Conservation (phyloP, 1,140 invertebrate genomes). For the Hesperophylax magnus region DNA sequence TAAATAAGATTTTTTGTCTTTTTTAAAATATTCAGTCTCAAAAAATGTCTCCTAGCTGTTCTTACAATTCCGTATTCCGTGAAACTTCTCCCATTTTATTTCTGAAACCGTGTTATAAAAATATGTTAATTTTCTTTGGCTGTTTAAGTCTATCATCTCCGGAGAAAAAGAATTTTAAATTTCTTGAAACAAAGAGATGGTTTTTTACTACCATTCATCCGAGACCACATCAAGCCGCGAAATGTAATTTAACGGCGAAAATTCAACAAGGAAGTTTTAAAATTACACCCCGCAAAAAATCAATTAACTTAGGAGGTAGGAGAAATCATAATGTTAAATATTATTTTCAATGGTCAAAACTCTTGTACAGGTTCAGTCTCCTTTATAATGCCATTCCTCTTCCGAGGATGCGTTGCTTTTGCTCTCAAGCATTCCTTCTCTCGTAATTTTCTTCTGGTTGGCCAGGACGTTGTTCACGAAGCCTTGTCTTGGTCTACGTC, state of each 20-base stretch:
- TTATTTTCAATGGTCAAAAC: too few species aligned
- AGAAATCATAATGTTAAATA: too few species aligned
- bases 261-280: not conserved
- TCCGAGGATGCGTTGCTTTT: too few species aligned
- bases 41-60: not conserved
- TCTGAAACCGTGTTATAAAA: conserved; percentile 5
- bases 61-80: not conserved
- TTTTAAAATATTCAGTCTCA: conserved; percentile 24
- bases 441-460: too few species aligned
- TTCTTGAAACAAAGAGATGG: conserved; percentile 14
- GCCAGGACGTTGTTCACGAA: too few species aligned
- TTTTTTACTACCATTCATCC: not conserved
- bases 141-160: conserved; percentile 5
- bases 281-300: too few species aligned
- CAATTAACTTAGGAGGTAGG: too few species aligned
- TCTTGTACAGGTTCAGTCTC: too few species aligned
- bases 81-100: conserved; percentile 24
- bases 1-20: conserved; percentile 13
- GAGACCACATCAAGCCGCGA: too few species aligned
- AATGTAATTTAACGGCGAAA: not conserved
- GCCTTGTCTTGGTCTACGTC: too few species aligned
- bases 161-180: conserved; percentile 11
- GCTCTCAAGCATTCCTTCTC: too few species aligned
- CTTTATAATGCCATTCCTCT: too few species aligned
- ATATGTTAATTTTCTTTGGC: conserved; percentile 28